Percentiles rank a stretch among this genome's conserved stretches.
phyloP scores from a whole-genome alignment of 2,113 vertebrate species.

The Australoheros scitulus region DNA sequence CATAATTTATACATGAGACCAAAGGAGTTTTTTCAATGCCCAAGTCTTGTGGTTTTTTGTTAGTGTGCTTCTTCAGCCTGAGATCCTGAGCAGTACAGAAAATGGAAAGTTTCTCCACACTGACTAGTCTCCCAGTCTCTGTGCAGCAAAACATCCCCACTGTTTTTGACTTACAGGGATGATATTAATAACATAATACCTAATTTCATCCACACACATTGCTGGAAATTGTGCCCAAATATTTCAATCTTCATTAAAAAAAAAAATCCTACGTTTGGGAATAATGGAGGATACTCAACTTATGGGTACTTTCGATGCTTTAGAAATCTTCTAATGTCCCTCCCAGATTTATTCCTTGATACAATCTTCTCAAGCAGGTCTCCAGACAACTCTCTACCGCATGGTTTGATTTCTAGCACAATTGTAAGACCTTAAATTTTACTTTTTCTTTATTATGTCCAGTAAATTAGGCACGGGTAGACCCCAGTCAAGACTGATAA shows the following conservation, averaged over 20 bases:
- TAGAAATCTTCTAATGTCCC: not conserved
- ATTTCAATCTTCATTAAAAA: not conserved
- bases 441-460: not conserved
- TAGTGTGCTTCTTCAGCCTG: not conserved
- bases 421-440: not conserved
- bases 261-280: not conserved
- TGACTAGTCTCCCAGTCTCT: not conserved
- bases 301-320: not conserved
- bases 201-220: not conserved
- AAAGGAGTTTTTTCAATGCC: not conserved
- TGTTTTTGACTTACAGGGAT: not conserved
- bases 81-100: not conserved
- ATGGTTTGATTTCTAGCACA: not conserved
- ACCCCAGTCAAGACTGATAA: not conserved
- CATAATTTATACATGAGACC: not conserved
- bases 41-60: not conserved
- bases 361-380: too few species aligned
- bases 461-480: not conserved
- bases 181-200: not conserved
- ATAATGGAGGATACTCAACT: not conserved
- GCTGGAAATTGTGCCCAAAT: not conserved
- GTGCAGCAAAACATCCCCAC: not conserved
- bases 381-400: not conserved
- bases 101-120: not conserved
- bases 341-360: not conserved